A percentile compares a stretch with the other conserved stretches of the same genome.
Conservation (phyloP, 2,888 invertebrate genomes). For the Tolmerus cingulatus region DNA sequence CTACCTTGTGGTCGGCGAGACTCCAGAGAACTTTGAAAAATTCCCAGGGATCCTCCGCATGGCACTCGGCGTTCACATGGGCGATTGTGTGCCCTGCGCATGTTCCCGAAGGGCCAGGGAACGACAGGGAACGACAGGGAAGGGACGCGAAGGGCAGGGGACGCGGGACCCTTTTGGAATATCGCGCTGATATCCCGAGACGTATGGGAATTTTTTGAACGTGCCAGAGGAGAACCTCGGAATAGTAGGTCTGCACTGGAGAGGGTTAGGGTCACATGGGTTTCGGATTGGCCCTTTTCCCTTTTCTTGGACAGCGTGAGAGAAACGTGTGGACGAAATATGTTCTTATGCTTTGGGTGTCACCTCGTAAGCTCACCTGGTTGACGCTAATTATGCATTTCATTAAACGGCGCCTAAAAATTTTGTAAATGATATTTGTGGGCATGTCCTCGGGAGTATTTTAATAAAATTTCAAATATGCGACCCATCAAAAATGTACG, state of each 20-base stretch:
- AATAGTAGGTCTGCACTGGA: not conserved
- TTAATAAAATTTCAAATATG: too few relatives aligned
- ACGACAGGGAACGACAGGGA: not conserved
- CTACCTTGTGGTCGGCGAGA: constrained; percentile 29
- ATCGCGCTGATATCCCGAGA: not conserved
- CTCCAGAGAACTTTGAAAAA: constrained; percentile 5
- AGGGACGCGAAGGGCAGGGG: not conserved
- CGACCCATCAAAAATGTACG: too few relatives aligned
- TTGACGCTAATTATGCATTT: not conserved
- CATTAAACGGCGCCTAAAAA: not conserved
- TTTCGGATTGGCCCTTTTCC: not conserved
- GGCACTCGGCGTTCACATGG: constrained; percentile 10
- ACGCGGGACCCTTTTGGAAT: constrained; percentile 13
- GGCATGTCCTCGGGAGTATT: not conserved
- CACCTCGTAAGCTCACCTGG: not conserved
- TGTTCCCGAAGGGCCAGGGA: not conserved
- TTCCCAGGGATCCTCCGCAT: constrained; percentile 40
- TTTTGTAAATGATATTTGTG: not conserved
- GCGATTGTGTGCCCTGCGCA: not conserved
- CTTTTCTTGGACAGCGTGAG: constrained; percentile 16
- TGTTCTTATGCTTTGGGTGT: not conserved
- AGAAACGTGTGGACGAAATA: not conserved
- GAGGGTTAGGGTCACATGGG: constrained; percentile 1
- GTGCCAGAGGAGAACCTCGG: not conserved
- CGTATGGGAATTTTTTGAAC: constrained; percentile 31